Evolutionary conservation across 2,888 invertebrate genomes (phyloP).

Genomic region (Dascillus cervinus): DNA sequence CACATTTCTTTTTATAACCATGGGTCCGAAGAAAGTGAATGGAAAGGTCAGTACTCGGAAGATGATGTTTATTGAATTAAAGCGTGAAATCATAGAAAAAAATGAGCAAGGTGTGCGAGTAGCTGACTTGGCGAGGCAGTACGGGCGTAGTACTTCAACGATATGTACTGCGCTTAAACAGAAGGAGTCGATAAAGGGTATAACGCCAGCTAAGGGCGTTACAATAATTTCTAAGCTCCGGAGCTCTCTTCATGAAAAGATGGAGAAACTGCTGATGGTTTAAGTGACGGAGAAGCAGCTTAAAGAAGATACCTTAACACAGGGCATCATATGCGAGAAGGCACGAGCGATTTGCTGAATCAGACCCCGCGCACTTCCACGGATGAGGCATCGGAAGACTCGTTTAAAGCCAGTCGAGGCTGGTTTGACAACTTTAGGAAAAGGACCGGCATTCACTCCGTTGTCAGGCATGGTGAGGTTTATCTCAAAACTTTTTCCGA

Average conservation of each 20-base stretch:
- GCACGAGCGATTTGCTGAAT: slow-evolving; percentile 15
- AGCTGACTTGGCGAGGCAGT: slow-evolving; percentile 13
- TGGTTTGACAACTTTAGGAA: slow-evolving; percentile 25
- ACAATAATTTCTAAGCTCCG: slow-evolving; percentile 16
- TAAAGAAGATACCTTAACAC: slow-evolving; percentile 13
- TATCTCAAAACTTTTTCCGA: slow-evolving; percentile 13
- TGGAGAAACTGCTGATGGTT: slow-evolving; percentile 16
- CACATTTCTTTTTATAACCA: slow-evolving; percentile 9
- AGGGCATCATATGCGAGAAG: too few relatives aligned
- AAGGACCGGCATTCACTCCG: slow-evolving; percentile 19
- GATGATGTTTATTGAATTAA: slow-evolving; percentile 14
- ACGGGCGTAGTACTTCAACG: slow-evolving; percentile 13
- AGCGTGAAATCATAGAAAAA: slow-evolving; percentile 17
- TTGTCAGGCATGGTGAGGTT: slow-evolving; percentile 15
- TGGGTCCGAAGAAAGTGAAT: slow-evolving; percentile 10
- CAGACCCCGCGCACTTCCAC: slow-evolving; percentile 11
- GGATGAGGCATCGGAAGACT: slow-evolving; percentile 13
- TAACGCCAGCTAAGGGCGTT: slow-evolving; percentile 15
- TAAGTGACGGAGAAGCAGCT: slow-evolving; percentile 19
- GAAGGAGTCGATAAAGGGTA: slow-evolving; percentile 16
- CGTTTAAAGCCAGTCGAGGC: slow-evolving; percentile 20
- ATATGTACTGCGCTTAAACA: slow-evolving; percentile 18
- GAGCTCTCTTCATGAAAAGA: slow-evolving; percentile 11
- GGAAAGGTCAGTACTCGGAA: slow-evolving; percentile 8
- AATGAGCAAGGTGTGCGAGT: slow-evolving; percentile 16